phyloP scores from a whole-genome alignment of 2,888 invertebrate genomes.

The Griposia aprilina region DNA sequence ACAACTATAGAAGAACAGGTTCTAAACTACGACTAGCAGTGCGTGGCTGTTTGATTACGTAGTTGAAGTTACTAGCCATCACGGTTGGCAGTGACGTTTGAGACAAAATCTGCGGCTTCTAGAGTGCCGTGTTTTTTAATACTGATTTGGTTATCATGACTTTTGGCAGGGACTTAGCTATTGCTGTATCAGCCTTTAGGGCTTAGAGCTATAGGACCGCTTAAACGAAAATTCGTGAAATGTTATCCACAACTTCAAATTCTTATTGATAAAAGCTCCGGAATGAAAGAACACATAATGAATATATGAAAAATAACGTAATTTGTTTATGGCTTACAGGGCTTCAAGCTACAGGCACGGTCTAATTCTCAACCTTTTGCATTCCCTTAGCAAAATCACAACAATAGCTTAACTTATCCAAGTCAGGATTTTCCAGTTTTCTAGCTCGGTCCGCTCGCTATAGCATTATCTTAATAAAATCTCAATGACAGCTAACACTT shows the following conservation, averaged over 20 bases:
- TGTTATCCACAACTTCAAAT: neutral
- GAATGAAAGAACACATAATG: no score
- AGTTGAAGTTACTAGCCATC: neutral
- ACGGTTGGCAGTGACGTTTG: neutral
- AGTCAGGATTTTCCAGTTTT: neutral
- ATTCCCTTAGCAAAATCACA: neutral
- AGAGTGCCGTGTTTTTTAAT: neutral
- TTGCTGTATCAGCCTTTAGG: neutral
- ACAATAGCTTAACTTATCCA: neutral
- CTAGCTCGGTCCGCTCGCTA: neutral
- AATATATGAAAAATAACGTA: neutral
- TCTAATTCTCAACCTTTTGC: neutral
- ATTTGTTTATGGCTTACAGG: neutral
- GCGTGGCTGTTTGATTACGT: neutral
- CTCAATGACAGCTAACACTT: no score
- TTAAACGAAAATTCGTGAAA: neutral
- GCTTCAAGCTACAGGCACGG: neutral
- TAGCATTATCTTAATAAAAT: no score
- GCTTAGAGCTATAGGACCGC: neutral
- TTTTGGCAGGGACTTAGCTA: neutral
- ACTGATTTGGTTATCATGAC: neutral
- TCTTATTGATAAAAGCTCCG: neutral
- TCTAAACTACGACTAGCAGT: neutral
- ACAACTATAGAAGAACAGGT: neutral
- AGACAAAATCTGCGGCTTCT: neutral